Conservation (phyloP, 2,888 invertebrate species). For the Uropetala carovei region DNA sequence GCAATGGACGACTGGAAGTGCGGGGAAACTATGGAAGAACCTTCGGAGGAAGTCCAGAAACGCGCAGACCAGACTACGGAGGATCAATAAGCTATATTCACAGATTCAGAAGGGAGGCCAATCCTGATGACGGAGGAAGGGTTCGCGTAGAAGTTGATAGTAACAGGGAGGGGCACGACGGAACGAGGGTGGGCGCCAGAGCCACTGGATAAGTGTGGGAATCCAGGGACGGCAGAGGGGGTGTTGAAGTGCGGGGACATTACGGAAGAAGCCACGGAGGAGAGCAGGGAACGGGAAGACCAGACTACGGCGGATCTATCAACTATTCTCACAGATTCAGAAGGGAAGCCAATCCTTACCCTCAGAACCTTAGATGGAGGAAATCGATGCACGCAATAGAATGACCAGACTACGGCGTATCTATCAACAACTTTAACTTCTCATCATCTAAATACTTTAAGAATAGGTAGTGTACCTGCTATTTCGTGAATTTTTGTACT, state of each 20-base stretch:
- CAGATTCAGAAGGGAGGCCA: background rate
- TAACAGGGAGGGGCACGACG: background rate
- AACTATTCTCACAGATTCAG: background rate
- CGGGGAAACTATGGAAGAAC: background rate
- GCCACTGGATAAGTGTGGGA: background rate
- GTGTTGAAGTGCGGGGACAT: background rate
- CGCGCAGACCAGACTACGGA: background rate
- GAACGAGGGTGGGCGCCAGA: background rate
- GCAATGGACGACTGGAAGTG: background rate
- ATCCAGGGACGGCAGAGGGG: background rate
- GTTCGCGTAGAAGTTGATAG: background rate
- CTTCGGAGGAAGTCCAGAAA: background rate
- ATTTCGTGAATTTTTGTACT: no score
- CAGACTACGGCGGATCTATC: background rate
- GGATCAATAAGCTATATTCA: background rate
- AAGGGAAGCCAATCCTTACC: background rate
- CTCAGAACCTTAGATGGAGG: background rate
- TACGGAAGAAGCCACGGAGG: conserved; percentile 15
- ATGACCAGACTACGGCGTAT: background rate
- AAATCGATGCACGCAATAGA: no score
- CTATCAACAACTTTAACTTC: background rate
- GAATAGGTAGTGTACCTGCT: no score
- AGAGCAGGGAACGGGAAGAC: background rate
- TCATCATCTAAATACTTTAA: background rate
- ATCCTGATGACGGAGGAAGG: background rate